Percentiles rank a stretch among this genome's conserved stretches.
Evolutionary conservation across 2,797 vertebrate genomes (phyloP).

Genomic region (Tarsius wallacei): DNA sequence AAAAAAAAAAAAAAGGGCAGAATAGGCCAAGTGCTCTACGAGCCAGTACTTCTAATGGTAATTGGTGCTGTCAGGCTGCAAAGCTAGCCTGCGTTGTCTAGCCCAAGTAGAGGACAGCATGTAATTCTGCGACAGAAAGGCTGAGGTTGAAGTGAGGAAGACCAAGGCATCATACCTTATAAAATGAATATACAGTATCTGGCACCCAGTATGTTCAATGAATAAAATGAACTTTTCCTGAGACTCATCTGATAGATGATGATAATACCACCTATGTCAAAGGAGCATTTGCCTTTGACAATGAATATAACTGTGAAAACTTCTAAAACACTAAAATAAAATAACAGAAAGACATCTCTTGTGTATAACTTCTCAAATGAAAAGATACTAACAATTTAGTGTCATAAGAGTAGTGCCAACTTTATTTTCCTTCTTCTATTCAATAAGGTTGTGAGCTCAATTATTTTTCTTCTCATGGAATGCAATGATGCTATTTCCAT

Average conservation of each 20-base stretch:
- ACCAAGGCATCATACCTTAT: neutral
- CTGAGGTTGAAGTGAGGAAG: conserved; percentile 1
- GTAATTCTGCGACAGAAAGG: neutral
- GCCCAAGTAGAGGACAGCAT: neutral
- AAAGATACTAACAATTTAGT: neutral
- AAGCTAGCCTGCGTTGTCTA: neutral
- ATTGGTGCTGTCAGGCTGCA: neutral
- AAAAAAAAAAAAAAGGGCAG: neutral
- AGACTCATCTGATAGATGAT: neutral
- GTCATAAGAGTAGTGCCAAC: neutral
- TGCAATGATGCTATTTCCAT: conserved; percentile 47
- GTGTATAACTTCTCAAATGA: neutral
- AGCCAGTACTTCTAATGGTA: neutral
- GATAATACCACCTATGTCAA: neutral
- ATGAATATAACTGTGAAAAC: conserved; percentile 34
- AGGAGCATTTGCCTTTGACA: neutral
- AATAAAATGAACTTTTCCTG: conserved; percentile 58
- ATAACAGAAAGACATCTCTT: neutral
- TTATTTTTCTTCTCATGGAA: conserved; percentile 36
- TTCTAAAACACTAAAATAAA: conserved; percentile 6
- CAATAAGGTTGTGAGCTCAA: conserved; percentile 21
- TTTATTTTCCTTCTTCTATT: conserved; percentile 60
- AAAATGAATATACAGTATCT: conserved; percentile 27
- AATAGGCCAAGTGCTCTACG: neutral
- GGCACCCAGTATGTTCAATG: neutral